Conservation (phyloP, 2,113 vertebrate genomes). For the Pagrus major region DNA sequence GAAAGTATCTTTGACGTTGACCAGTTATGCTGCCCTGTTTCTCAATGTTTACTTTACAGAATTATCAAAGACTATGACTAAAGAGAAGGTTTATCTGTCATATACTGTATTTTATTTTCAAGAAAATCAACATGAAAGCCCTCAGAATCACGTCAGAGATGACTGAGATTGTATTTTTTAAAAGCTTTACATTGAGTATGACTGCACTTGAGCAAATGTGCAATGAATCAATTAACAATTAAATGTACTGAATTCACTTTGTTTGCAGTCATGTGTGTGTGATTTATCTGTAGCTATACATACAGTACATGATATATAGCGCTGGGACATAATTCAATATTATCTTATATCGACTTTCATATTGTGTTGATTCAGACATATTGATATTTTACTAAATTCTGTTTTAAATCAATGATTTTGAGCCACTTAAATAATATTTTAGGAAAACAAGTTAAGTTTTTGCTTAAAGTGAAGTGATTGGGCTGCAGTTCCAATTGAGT, state of each 20-base stretch:
- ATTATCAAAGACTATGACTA: constrained; percentile 53
- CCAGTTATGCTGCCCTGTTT: constrained; percentile 79
- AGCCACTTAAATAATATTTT: not conserved
- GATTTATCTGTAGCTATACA: constrained; percentile 10
- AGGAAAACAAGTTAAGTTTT: not conserved
- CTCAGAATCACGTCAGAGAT: constrained; percentile 76
- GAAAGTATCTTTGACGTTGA: constrained; percentile 75
- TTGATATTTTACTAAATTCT: not conserved
- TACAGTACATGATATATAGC: not conserved
- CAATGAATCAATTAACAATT: constrained; percentile 78
- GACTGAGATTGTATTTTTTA: constrained; percentile 84
- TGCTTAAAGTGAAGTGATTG: not conserved
- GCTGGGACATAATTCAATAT: not conserved
- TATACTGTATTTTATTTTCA: constrained; percentile 76
- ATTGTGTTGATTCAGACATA: not conserved
- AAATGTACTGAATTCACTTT: constrained; percentile 80
- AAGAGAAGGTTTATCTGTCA: constrained; percentile 71
- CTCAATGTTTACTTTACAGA: constrained; percentile 76
- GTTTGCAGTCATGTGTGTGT: constrained; percentile 32
- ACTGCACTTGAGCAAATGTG: constrained; percentile 77
- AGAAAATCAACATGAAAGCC: constrained; percentile 51
- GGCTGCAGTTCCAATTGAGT: not conserved
- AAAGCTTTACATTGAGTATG: constrained; percentile 83
- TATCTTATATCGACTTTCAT: not conserved
- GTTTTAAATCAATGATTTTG: not conserved